Base-by-base conservation (phyloP, 1,140 invertebrate species). In the Eciton burchellii region DNA sequence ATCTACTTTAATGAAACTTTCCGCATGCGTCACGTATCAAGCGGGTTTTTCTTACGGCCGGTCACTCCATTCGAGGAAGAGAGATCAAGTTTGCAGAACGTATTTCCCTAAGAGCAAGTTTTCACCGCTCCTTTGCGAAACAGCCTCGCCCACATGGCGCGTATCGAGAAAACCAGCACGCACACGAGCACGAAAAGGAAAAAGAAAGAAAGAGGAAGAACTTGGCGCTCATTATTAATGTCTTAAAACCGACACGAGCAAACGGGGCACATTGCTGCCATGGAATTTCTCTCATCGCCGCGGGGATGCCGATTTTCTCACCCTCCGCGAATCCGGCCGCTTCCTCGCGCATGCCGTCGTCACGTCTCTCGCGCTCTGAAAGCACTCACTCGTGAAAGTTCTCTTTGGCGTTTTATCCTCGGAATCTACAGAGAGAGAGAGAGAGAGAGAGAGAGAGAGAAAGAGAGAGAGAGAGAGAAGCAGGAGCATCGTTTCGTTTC, bases 331-430 rank as follows among this genome's bases (percentile, higher is more conserved):
- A 21, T 49, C 72, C 57, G 57, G 62, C 43, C 72, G 43, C 68
- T 77, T 45, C 14, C 21, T n/a, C 49, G 74, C n/a, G 49, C 35
- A 8, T 6, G 16, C 11, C 49, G 35, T 24, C 52, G 74, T 57
- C 74, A 65, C 60, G 63, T 68, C 21, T 68, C 16, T 2, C 49
- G 62, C 49, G 26, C 29, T 76, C 16, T 41, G 74, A 68, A 79
- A 45, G 63, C 63, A 79, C 16, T 63, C 74, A 68, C 11, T 79
- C 74, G 62, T 79, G 74, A 79, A 79, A 70, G 35, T 79, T 77
- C 49, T 68, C 74, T 14, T 19, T 29, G 29, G 35, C 52, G 14
- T 68, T 65, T 65, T 66, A 81, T 83, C 43, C 29, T 26, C 52
- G 24, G 35, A 62, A 63, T 82, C 73, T 57, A 47, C 43, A 35